These are phyloP conservation scores for Panthera leo DNA, from an alignment of 2,113 vertebrate genomes.

Conservation along the genomic window DNA sequence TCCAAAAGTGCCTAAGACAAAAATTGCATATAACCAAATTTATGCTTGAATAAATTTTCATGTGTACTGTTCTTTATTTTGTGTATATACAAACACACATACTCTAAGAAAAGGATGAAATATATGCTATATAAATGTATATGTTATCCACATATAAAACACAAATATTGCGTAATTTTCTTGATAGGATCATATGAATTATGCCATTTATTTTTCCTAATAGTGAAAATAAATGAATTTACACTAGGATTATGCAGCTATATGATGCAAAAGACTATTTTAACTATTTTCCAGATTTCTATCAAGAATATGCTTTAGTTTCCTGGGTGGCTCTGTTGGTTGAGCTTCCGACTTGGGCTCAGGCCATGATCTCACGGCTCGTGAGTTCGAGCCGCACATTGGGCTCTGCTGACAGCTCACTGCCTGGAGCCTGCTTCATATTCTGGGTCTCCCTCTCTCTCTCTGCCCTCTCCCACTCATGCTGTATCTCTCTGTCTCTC, in stretches of 20 bases:
- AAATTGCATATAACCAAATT: not conserved
- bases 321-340: not conserved
- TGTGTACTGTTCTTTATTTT: not conserved
- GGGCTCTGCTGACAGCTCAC: too few species aligned
- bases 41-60: not conserved
- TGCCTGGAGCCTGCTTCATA: too few species aligned
- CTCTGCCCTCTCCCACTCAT: too few species aligned
- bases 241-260: not conserved
- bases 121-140: not conserved
- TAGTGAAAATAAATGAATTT: not conserved
- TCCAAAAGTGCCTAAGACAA: not conserved
- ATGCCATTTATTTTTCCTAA: not conserved
- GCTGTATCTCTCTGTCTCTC: too few species aligned
- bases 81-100: not conserved
- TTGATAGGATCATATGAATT: not conserved
- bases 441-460: too few species aligned
- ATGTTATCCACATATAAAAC: not conserved
- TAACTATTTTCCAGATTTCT: not conserved
- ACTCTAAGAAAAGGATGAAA: not conserved
- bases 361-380: too few species aligned
- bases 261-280: not conserved
- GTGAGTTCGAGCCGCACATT: too few species aligned
- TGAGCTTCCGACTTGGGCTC: too few species aligned
- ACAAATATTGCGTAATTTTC: not conserved
- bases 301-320: not conserved